Evolutionary conservation across 1,140 invertebrate genomes (phyloP), one percentile per base, ranked within the genome.

Genomic region (Bicyclus anynana): DNA sequence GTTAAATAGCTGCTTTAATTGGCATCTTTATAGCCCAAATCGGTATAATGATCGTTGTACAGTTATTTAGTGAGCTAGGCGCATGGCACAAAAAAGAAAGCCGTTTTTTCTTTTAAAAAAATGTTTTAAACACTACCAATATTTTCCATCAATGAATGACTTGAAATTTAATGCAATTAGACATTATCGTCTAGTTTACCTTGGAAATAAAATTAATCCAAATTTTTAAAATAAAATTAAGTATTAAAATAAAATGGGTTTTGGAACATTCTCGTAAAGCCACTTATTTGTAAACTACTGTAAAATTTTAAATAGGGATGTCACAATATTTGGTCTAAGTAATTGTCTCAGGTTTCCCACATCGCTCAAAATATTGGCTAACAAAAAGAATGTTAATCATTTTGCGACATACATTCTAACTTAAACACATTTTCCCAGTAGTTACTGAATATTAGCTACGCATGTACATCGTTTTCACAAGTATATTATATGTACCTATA

Each of bases 1-100:
- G 38, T 62, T 51, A 60, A 64, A 58, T 58, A 56, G 54, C 47
- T 52, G 33, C 16, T 62, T 73, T 73, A 78, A 78, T 75, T 63
- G 59, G 53, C 53, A 62, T 40, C 62, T 74, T 76, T 71, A 69
- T 68, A 67, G 53, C 49, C 38, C 26, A 46, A 58, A 46, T 51
- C 48, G 38, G 37, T 44, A 59, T 53, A 44, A 53, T 53, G 54
- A 61, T 63, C n/a, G 13, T 51, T 38, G 18, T 53, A 53, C 57
- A 49, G 50, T 60, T 60, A 50, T 42, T 16, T 35, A 12, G 26
- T 20, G 49, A 18, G 17, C 12, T 20, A 44, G 13, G 12, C 7
- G n/a, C 7, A n/a, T 12, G 29, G 29, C 18, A 48, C n/a, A 49
- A 60, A 56, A 54, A 60, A 54, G 58, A 60, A 60, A 60, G 46